Conservation (phyloP, 2,113 vertebrate genomes). For the Chrysochloris asiatica region DNA sequence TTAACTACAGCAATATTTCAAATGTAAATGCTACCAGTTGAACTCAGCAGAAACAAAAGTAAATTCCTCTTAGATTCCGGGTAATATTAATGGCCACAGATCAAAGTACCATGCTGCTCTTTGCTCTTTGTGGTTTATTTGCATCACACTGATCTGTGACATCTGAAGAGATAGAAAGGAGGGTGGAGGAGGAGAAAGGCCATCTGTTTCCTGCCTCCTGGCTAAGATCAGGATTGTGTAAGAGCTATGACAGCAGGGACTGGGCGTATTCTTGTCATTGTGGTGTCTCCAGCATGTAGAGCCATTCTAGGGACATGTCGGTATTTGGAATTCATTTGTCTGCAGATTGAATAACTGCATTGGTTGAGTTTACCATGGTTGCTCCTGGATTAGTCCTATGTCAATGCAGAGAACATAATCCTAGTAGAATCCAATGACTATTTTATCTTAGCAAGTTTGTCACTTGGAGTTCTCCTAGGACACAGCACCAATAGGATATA, state of each 20-base stretch:
- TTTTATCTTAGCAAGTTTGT: no score
- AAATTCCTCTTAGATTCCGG: background rate
- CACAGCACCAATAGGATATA: no score
- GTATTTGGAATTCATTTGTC: no score
- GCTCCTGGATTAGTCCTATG: no score
- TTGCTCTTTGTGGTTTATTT: constrained; percentile 1
- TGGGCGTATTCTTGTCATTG: no score
- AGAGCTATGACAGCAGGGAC: background rate
- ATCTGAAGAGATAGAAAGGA: background rate
- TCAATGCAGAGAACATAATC: no score
- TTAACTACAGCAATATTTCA: background rate
- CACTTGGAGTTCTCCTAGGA: no score
- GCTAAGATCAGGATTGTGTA: background rate
- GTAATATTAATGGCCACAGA: background rate
- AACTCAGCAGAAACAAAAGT: background rate
- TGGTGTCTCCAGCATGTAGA: no score
- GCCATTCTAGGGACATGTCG: no score
- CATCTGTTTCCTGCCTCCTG: background rate
- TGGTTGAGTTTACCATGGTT: no score
- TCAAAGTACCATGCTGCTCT: background rate
- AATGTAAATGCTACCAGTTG: background rate
- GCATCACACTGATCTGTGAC: background rate
- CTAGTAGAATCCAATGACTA: no score
- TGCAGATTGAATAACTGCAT: no score
- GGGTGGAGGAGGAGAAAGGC: background rate